Conservation (phyloP, 2,888 invertebrate genomes). For the Andrena trimmerana region DNA sequence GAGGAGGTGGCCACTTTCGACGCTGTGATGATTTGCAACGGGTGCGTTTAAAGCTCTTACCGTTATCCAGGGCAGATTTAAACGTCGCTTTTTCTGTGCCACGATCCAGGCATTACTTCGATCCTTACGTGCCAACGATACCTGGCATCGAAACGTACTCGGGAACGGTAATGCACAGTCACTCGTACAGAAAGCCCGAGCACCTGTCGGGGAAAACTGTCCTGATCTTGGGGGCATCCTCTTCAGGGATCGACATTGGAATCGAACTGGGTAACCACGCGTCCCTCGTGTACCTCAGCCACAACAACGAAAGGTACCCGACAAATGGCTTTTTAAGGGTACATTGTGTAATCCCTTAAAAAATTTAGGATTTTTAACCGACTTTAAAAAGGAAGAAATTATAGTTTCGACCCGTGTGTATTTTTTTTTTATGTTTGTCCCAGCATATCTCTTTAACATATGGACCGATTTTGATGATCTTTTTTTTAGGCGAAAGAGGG, state of each 20-base stretch:
- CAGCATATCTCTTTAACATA: too few species aligned
- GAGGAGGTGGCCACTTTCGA: slow-evolving; percentile 86
- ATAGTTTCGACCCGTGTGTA: too few species aligned
- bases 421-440: too few species aligned
- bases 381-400: too few species aligned
- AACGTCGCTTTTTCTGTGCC: neutral
- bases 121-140: slow-evolving; percentile 86
- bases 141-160: slow-evolving; percentile 85
- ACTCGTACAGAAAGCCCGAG: slow-evolving; percentile 90
- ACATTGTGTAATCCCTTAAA: too few species aligned
- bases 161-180: slow-evolving; percentile 90
- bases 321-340: neutral
- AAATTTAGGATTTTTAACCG: too few species aligned
- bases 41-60: slow-evolving; percentile 83
- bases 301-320: slow-evolving; percentile 85
- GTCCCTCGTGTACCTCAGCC: slow-evolving; percentile 86
- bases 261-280: slow-evolving; percentile 88
- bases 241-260: slow-evolving; percentile 91
- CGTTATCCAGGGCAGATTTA: neutral
- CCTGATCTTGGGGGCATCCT: slow-evolving; percentile 90
- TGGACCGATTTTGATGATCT: too few species aligned
- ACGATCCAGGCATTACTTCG: slow-evolving; percentile 85
- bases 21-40: slow-evolving; percentile 90
- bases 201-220: slow-evolving; percentile 87
- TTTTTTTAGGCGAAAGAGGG: too few species aligned